phyloP scores from a whole-genome alignment of 1,140 invertebrate genomes.

The Cherax destructor region DNA sequence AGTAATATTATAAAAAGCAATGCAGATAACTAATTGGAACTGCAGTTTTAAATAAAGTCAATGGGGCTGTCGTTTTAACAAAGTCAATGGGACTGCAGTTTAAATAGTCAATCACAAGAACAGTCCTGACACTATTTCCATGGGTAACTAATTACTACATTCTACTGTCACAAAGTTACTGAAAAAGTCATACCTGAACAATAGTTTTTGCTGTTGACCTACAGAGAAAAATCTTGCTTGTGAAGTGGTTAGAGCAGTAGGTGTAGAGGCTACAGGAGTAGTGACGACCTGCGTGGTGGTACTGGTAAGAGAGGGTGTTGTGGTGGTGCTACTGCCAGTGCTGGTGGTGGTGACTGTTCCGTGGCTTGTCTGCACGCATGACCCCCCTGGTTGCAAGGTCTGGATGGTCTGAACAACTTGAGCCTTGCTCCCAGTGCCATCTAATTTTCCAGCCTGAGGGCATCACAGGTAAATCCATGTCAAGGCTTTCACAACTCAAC shows the following conservation, averaged over 20 bases:
- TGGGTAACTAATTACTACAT: neutral
- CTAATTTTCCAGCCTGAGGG: slow-evolving; percentile 45
- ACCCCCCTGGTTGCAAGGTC: slow-evolving; percentile 39
- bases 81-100: too few species aligned
- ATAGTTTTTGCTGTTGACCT: slow-evolving; percentile 55
- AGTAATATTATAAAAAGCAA: too few species aligned
- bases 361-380: slow-evolving; percentile 25
- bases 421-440: slow-evolving; percentile 41
- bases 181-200: slow-evolving; percentile 40
- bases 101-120: too few species aligned
- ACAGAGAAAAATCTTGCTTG: slow-evolving; percentile 61
- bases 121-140: too few species aligned
- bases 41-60: too few species aligned
- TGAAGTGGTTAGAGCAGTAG: slow-evolving; percentile 9
- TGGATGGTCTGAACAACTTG: slow-evolving; percentile 59
- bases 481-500: neutral
- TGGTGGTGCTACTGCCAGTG: slow-evolving; percentile 38
- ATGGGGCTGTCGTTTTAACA: too few species aligned
- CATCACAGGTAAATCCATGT: neutral
- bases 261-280: slow-evolving; percentile 6
- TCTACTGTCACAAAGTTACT: neutral
- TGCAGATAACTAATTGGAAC: too few species aligned
- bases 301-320: slow-evolving; percentile 19
- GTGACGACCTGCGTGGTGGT: slow-evolving; percentile 20
- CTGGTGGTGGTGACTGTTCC: slow-evolving; percentile 6